Base-by-base conservation (phyloP, 2,797 vertebrate genomes). In the Phoeniculus purpureus region DNA sequence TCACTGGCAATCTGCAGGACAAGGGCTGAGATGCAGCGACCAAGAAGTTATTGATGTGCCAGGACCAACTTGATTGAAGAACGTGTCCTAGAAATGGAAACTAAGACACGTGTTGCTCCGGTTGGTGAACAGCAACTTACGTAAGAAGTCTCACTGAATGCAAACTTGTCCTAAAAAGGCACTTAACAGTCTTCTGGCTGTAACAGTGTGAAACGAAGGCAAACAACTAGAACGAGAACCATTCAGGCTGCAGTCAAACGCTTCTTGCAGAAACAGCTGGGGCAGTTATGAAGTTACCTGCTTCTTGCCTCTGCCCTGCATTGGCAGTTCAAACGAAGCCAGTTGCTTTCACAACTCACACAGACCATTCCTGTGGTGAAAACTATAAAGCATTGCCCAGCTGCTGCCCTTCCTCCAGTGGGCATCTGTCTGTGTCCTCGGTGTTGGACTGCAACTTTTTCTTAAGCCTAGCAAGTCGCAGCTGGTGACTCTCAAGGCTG, bases 31-130 rank as follows among this genome's bases (percentile, higher is more conserved):
- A 68, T 61, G 59, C 31, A 77, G 65, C 54, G 82, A 26, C 54
- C 65, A 40, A 31, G 66, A 43, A 37, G 50, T 89, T 82, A 32
- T 25, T 86, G 84, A 75, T 0, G 1, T 92, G 80, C 80, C 12
- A 29, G 61, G 16, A 34, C 68, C 32, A 19, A 31, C 32, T 51
- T 45, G 61, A 58, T 55, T 59, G 65, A 68, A 43, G 0, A 0
- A 26, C 10, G 55, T 52, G 51, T 61, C 88, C 94, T 82, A 85
- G 81, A 93, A 89, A 74, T 80, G 86, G 89, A 79, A 93, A 87
- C 31, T 58, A 31, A 48, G 89, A 75, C 68, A 72, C 47, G 25
- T 17, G 10, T 21, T 16, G n/a, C 55, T 82, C n/a, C 31, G 37
- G 50, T 1, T 67, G 65, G n/a, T 50, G 26, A 1, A 34, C 45